Evolutionary conservation across 2,797 vertebrate species (phyloP), one percentile per base, ranked within the genome.

Genomic region (Margarornis squamiger): DNA sequence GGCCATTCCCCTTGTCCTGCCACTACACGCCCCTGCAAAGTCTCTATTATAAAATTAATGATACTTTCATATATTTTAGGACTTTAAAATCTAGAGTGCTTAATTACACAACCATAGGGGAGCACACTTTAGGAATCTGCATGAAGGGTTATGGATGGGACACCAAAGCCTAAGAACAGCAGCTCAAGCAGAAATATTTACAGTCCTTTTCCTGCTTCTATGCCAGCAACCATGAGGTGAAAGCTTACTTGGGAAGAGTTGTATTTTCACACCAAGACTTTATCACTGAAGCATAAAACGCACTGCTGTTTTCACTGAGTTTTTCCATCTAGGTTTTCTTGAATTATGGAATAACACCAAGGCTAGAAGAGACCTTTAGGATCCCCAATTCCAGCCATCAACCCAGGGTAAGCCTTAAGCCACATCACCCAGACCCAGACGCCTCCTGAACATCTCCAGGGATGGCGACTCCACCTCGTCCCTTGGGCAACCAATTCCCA

Each of bases 191-290:
- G 29, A 1, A 32, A 41, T 7, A 71, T 34, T 67, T 24, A 21
- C 13, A 81, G 4, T 13, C 4, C 6, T 46, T 75, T 68, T 55
- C 12, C 19, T 54, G 20, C 27, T 86, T 65, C 30, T 16, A 55
- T 0, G 0, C 3, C 3, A 8, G 27, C 14, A 57, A 57, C 39
- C 29, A 9, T 2, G 19, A n/a, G 29, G 9, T 6, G 2, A 32
- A 41, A 10, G 22, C 0, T 0, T 19, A n/a, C 34, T 52, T 59
- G 32, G 52, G 10, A 51, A 66, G 1, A 66, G 19, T 0, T 76
- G 2, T 16, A 5, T 34, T 72, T 61, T 71, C 18, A 19, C 2
- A 52, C 0, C 3, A 4, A 59, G 3, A 43, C 10, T 23, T 41
- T 11, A 34, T 13, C 34, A 45, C 2, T 12, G 22, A 74, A 55